phyloP scores from a whole-genome alignment of 1,140 invertebrate species.

The Lycorma delicatula region DNA sequence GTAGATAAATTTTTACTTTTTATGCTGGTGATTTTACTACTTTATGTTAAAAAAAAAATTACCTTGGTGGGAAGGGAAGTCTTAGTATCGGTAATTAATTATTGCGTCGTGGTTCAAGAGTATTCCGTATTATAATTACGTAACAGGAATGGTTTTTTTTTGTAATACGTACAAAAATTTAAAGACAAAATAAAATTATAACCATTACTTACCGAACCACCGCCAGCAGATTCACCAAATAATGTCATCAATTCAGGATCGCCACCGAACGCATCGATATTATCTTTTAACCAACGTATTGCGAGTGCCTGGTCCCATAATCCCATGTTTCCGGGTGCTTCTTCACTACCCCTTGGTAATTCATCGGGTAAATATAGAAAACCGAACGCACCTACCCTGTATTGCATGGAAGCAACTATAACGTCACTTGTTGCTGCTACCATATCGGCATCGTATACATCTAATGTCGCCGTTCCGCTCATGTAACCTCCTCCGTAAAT shows the following conservation, averaged over 20 bases:
- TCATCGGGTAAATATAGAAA: conserved; percentile 63
- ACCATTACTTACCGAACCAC: conserved; percentile 74
- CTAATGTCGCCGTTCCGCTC: conserved; percentile 81
- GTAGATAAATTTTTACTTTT: too few species aligned
- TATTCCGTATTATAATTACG: too few species aligned
- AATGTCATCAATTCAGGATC: conserved; percentile 87
- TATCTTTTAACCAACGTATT: conserved; percentile 85
- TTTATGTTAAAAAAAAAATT: too few species aligned
- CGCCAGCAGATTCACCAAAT: conserved; percentile 89
- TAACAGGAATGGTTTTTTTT: too few species aligned
- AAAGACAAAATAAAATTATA: too few species aligned
- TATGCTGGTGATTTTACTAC: too few species aligned
- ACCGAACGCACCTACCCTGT: conserved; percentile 82
- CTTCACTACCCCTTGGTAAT: conserved; percentile 34
- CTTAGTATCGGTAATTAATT: too few species aligned
- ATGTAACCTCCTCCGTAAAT: conserved; percentile 89
- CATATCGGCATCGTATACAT: conserved; percentile 81
- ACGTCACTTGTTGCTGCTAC: conserved; percentile 73
- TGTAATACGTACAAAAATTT: too few species aligned
- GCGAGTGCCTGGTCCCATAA: conserved; percentile 87
- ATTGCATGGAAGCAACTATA: conserved; percentile 81
- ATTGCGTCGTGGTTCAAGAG: too few species aligned
- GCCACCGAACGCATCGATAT: conserved; percentile 84
- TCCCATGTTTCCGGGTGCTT: conserved; percentile 65
- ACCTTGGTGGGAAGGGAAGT: too few species aligned